Percentiles rank a stretch among this genome's conserved stretches.
phyloP scores from a whole-genome alignment of 2,113 vertebrate species.

The Bombycilla garrulus region DNA sequence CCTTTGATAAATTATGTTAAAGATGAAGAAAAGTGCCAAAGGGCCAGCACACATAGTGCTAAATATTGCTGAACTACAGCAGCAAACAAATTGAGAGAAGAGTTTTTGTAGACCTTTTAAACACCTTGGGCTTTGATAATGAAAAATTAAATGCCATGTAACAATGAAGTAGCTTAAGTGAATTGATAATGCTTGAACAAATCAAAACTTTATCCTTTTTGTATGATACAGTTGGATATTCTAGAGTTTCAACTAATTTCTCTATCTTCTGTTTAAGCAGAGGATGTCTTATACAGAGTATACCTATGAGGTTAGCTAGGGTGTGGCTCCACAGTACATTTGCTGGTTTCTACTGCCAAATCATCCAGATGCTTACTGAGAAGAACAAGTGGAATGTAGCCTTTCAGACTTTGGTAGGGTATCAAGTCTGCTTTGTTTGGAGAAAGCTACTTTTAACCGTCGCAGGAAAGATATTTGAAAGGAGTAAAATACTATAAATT shows the following conservation, averaged over 20 bases:
- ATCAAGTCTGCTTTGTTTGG: not conserved
- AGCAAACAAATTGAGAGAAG: conserved; percentile 31
- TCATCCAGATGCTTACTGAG: not conserved
- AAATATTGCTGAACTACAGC: not conserved
- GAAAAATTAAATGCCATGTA: not conserved
- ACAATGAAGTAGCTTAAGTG: not conserved
- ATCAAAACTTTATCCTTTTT: not conserved
- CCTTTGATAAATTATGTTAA: conserved; percentile 64
- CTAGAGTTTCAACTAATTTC: not conserved
- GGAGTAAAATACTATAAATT: not conserved
- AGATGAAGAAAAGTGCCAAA: conserved; percentile 53
- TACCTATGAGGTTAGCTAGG: not conserved
- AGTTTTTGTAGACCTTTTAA: conserved; percentile 1
- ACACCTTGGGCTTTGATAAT: not conserved
- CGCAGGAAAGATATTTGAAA: not conserved
- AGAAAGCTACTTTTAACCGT: not conserved
- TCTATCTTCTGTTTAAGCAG: not conserved
- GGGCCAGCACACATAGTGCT: not conserved
- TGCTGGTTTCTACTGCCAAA: not conserved
- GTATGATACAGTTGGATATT: not conserved
- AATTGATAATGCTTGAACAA: not conserved
- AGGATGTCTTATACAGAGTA: not conserved
- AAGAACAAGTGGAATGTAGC: not conserved
- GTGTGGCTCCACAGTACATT: not conserved
- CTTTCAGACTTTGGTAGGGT: not conserved